A percentile compares a stretch with the other conserved stretches of the same genome.
These are phyloP conservation scores for Eidolon helvum DNA, from an alignment of 2,113 vertebrate genomes.

Conservation along the genomic window DNA sequence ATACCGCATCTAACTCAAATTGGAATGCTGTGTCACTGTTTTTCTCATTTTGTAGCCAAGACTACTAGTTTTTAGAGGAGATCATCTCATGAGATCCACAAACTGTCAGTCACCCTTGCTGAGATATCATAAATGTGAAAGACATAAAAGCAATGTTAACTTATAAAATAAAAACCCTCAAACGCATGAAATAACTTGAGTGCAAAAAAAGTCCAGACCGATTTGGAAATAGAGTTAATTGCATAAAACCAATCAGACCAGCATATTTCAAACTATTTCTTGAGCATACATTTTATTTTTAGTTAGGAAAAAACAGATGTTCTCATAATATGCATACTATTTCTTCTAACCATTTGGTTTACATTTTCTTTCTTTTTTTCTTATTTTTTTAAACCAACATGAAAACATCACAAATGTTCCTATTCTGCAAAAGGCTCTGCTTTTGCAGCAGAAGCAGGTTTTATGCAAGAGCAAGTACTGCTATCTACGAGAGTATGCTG, in stretches of 20 bases:
- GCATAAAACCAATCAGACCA: not conserved
- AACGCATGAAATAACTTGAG: not conserved
- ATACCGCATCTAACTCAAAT: not conserved
- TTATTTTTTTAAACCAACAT: not conserved
- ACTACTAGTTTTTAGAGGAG: not conserved
- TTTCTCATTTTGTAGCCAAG: not conserved
- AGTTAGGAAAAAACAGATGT: not conserved
- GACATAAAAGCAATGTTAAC: not conserved
- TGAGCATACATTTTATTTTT: not conserved
- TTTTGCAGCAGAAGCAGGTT: conserved; percentile 58
- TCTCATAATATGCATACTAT: not conserved
- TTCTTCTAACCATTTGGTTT: not conserved
- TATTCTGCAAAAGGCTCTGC: not conserved
- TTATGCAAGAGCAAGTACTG: conserved; percentile 77
- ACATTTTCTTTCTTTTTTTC: not conserved
- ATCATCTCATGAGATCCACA: not conserved
- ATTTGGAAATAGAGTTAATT: conserved; percentile 53
- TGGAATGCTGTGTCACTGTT: not conserved
- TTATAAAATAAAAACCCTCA: not conserved
- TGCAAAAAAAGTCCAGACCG: not conserved
- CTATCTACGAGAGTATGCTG: conserved; percentile 85
- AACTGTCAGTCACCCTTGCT: not conserved
- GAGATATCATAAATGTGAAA: conserved; percentile 15
- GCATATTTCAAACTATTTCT: conserved; percentile 53
- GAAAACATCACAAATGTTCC: not conserved